Base-by-base conservation (phyloP, 2,888 invertebrate genomes). In the Phengaris alcon region DNA sequence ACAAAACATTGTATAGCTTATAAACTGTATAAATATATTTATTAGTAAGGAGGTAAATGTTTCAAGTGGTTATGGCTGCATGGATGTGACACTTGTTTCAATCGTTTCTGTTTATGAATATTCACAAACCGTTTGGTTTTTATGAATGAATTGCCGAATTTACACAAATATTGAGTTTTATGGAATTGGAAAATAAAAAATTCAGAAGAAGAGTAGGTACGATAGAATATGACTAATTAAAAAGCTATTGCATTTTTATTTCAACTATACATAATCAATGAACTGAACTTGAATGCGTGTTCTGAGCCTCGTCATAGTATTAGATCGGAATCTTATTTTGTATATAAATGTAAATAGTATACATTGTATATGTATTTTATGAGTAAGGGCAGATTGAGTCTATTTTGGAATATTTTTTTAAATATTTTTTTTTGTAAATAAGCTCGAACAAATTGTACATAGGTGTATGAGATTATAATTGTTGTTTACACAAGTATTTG, bases 401-500 rank as follows among this genome's bases (percentile, higher is more conserved):
- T 85, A 83, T 86, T 86, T 87, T 82, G 80, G 81, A 83, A 82
- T 82, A 80, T 83, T 85, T 85, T 87, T 85, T 82, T 83, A 80
- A 80, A 84, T 82, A 84, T 82, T 77, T 76, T 80, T 87, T 77
- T 77, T 80, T 88, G 84, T 87, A 85, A 85, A 89, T 88, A 85
- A 83, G 84, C 82, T 84, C 86, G 86, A 85, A 84, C 81, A 78
- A 80, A 80, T 81, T 91, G 91, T 91, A 91, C 87, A 90, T 64
- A 64, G 35, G 35, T 64, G 35, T 88, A 88, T 82, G 83, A 76
- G 69, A 75, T 75, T 84, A 83, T 85, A 88, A 82, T 82, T 78
- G 79, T 76, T 82, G 85, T 86, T 87, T 90, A 86, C 88, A 88
- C 85, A 80, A 84, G 86, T 89, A 89, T 87, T 78, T 89, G 87